Percentiles rank a stretch among this genome's conserved stretches.
Conservation (phyloP, 2,113 vertebrate genomes). For the Cyphomyrus discorhynchus region DNA sequence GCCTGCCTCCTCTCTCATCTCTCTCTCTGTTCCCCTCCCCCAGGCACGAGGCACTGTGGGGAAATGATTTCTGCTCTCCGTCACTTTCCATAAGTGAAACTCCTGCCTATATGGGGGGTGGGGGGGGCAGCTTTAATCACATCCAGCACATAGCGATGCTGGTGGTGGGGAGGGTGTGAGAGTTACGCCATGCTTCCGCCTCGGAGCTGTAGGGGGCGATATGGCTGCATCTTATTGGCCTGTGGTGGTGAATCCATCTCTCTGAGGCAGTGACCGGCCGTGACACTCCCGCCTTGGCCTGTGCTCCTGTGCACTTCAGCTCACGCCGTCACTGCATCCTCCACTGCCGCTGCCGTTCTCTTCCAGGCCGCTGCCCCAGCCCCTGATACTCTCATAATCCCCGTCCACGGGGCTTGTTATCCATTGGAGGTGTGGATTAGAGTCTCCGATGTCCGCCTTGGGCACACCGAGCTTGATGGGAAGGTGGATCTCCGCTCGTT, state of each 20-base stretch:
- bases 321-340: not conserved
- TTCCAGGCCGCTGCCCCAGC: not conserved
- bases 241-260: not conserved
- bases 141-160: constrained; percentile 42
- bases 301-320: not conserved
- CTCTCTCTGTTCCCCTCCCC: constrained; percentile 10
- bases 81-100: constrained; percentile 46
- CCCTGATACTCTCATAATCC: not conserved
- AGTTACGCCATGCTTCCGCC: not conserved
- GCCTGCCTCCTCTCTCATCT: constrained; percentile 35
- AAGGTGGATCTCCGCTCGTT: not conserved
- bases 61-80: constrained; percentile 45
- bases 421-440: not conserved
- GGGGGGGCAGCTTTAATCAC: constrained; percentile 45
- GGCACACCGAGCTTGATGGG: not conserved
- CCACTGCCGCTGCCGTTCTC: not conserved
- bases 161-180: constrained; percentile 31
- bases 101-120: constrained; percentile 21
- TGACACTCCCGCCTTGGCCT: not conserved
- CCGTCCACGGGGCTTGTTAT: not conserved
- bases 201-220: not conserved
- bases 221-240: not conserved
- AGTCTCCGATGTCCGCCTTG: not conserved
- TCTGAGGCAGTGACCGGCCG: not conserved
- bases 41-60: constrained; percentile 30